These are phyloP conservation scores for Silvanus unidentatus DNA, from an alignment of 2,888 invertebrate genomes.

Conservation along the genomic window DNA sequence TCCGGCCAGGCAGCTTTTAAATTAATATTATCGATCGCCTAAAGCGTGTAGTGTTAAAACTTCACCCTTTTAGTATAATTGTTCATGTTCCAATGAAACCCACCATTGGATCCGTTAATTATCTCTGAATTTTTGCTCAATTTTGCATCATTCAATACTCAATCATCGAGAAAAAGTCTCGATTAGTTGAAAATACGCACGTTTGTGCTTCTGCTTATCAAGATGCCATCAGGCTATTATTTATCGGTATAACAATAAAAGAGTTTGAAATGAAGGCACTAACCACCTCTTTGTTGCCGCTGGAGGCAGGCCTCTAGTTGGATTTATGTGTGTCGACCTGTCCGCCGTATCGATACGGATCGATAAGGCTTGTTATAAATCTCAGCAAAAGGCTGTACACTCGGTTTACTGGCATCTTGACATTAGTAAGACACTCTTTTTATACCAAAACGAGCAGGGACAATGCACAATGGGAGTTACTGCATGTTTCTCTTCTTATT, in stretches of 20 bases:
- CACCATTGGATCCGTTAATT: no score
- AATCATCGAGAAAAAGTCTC: constrained; percentile 14
- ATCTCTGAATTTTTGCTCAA: neutral
- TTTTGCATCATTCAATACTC: neutral
- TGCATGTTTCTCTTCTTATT: no score
- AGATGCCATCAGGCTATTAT: constrained; percentile 34
- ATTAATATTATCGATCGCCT: constrained; percentile 1
- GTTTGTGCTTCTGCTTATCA: constrained; percentile 30
- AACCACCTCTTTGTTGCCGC: constrained; percentile 26
- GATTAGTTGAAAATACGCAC: constrained; percentile 19
- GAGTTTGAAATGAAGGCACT: constrained; percentile 24
- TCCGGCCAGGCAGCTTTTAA: neutral
- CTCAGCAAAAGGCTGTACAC: constrained; percentile 17
- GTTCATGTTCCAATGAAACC: no score
- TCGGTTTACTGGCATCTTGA: constrained; percentile 16
- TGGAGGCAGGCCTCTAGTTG: constrained; percentile 6
- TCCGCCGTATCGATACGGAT: constrained; percentile 21
- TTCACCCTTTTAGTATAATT: no score
- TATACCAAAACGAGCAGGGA: no score
- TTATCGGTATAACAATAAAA: constrained; percentile 34
- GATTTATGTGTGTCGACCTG: constrained; percentile 22
- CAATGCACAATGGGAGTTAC: no score
- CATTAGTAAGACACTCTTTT: neutral
- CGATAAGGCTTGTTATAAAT: constrained; percentile 24
- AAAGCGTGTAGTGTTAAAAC: no score